Evolutionary conservation across 2,888 invertebrate species (phyloP), one percentile per base, ranked within the genome.

Genomic region (Bombyx huttoni): DNA sequence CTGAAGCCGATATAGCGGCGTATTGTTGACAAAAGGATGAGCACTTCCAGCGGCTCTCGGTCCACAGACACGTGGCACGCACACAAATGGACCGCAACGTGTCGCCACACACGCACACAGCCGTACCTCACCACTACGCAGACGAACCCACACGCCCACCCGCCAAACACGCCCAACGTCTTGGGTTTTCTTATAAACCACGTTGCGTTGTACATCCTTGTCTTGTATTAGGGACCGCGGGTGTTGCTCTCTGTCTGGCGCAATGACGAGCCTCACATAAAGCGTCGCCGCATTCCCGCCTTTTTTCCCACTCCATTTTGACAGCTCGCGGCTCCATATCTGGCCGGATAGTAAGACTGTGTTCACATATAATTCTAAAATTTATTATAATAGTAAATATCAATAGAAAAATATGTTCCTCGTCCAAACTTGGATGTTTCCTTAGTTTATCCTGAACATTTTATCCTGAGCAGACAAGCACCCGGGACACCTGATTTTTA

Each of bases 271-370:
- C 81, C 77, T 81, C 89, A 83, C 86, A 88, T 89, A 88, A 89
- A 88, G 82, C 79, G 85, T 79, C 68, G 87, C 88, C 89, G 79
- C 89, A 89, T 89, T 89, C 89, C 89, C 89, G 89, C 89, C 89
- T 89, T 89, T 89, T 89, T 89, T 89, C 88, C 88, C 87, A 86
- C 87, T 88, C 88, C 88, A 87, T 86, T 87, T 87, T 87, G 87
- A 88, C 88, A 87, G 87, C 81, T 87, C 88, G 88, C 75, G 87
- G 88, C 88, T 84, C 88, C 86, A 86, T 88, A 87, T 88, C 88
- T 87, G 85, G 87, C 81, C 81, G 74, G 78, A 78, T 77, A 70
- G 68, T 87, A 87, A 87, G 85, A 83, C 81, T 64, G 82, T 61
- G 87, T 81, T 80, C 86, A 87, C 84, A 84, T 63, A 58, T 52